Evolutionary conservation across 2,797 vertebrate species (phyloP).

Genomic region (Sebastes oblongus): DNA sequence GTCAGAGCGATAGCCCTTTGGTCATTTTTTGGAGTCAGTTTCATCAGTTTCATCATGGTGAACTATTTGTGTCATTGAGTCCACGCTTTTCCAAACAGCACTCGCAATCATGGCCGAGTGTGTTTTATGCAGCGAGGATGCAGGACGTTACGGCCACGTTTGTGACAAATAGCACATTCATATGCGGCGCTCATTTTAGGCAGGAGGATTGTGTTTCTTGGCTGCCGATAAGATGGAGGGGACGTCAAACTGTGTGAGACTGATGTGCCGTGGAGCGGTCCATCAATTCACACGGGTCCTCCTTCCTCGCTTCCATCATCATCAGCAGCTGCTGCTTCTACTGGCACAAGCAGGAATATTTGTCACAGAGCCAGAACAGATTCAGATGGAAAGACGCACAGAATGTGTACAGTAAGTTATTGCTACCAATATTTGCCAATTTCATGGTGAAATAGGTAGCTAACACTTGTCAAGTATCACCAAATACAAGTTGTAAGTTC

Average conservation of each 20-base stretch:
- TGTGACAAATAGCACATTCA: conserved; percentile 21
- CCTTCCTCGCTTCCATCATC: conserved; percentile 9
- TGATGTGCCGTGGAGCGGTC: neutral
- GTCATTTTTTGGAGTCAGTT: neutral
- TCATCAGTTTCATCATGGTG: conserved; percentile 4
- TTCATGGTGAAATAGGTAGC: no score
- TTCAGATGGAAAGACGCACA: neutral
- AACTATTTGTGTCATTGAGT: conserved; percentile 6
- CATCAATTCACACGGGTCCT: conserved; percentile 1
- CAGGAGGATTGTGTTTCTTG: conserved; percentile 21
- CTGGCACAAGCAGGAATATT: neutral
- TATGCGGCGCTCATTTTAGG: conserved; percentile 2
- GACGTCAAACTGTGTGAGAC: conserved; percentile 13
- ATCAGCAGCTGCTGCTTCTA: neutral
- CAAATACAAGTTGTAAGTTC: neutral
- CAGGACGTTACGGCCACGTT: neutral
- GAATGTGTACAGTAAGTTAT: neutral
- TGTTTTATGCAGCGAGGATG: neutral
- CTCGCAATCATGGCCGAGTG: neutral
- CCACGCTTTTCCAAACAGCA: neutral
- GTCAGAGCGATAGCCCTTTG: neutral
- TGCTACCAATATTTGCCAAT: neutral
- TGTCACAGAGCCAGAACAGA: conserved; percentile 4
- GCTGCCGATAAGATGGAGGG: neutral
- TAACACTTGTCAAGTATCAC: neutral